phyloP scores from a whole-genome alignment of 2,797 vertebrate species.

The Vultur gryphus region DNA sequence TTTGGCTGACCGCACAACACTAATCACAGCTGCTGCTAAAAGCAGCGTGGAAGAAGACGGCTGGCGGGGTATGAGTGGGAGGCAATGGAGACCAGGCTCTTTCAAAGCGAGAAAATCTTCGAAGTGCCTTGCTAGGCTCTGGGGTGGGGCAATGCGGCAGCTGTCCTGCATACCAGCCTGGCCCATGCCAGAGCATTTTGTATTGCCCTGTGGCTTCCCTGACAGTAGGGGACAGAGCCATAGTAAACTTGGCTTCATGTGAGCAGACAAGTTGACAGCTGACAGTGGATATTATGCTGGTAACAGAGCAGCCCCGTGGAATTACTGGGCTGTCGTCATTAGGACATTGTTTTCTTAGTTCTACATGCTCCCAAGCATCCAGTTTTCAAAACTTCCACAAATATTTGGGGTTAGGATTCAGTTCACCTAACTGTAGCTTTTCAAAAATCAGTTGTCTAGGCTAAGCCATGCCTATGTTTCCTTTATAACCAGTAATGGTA shows the following conservation, averaged over 20 bases:
- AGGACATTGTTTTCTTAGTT: not conserved
- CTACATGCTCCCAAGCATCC: not conserved
- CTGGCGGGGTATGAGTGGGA: not conserved
- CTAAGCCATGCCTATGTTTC: not conserved
- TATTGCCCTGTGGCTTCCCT: not conserved
- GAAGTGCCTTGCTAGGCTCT: not conserved
- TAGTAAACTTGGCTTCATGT: not conserved
- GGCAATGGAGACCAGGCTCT: not conserved
- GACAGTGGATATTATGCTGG: not conserved
- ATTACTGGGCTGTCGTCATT: not conserved
- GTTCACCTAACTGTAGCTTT: not conserved
- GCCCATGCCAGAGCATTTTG: not conserved
- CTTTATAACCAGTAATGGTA: not conserved
- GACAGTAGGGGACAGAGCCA: not conserved
- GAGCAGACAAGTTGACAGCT: not conserved
- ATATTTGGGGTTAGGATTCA: not conserved
- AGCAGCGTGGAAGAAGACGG: accelerated
- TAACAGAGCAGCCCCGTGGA: not conserved
- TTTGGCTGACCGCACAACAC: not conserved
- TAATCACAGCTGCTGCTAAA: not conserved
- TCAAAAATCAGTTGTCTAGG: not conserved
- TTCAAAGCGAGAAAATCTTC: not conserved
- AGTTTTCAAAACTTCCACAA: not conserved
- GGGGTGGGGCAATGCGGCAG: not conserved
- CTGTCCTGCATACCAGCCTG: not conserved